These are phyloP conservation scores for Ceryle rudis DNA, from an alignment of 2,797 vertebrate species.

Conservation along the genomic window DNA sequence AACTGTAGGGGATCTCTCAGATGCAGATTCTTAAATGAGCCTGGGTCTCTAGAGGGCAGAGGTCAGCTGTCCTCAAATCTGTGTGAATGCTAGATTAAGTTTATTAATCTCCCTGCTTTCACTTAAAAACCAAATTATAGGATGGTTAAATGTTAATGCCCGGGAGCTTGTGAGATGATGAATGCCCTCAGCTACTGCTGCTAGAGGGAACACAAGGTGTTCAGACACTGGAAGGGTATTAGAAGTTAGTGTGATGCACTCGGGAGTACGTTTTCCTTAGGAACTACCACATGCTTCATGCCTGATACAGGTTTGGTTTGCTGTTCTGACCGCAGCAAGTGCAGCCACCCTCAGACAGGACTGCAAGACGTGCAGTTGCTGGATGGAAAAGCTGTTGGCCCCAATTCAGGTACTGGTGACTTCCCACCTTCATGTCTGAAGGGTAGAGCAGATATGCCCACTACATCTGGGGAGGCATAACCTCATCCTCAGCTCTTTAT, in stretches of 20 bases:
- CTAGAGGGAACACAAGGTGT: background rate
- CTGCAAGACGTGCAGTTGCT: rapidly evolving
- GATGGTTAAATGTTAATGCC: slow-evolving; percentile 22
- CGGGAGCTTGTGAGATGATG: background rate
- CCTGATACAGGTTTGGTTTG: background rate
- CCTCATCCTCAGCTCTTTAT: background rate
- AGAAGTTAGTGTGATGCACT: background rate
- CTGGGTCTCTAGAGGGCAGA: slow-evolving; percentile 62
- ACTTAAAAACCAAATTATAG: slow-evolving; percentile 60
- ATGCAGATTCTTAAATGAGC: slow-evolving; percentile 38
- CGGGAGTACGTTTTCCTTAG: background rate
- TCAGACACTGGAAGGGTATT: background rate
- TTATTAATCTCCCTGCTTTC: slow-evolving; percentile 65
- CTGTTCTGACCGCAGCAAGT: background rate
- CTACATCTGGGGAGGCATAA: background rate
- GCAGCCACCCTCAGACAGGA: background rate
- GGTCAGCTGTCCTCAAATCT: slow-evolving; percentile 50
- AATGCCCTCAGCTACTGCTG: background rate
- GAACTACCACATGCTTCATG: background rate
- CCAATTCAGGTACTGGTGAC: rapidly evolving
- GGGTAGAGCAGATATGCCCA: background rate
- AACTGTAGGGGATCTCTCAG: slow-evolving; percentile 5
- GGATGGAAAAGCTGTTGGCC: background rate
- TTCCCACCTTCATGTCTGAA: background rate
- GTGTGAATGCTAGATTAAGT: slow-evolving; percentile 59